A percentile compares a stretch with the other conserved stretches of the same genome.
These are phyloP conservation scores for Oncorhynchus masou DNA, from an alignment of 2,113 vertebrate species.

Conservation along the genomic window DNA sequence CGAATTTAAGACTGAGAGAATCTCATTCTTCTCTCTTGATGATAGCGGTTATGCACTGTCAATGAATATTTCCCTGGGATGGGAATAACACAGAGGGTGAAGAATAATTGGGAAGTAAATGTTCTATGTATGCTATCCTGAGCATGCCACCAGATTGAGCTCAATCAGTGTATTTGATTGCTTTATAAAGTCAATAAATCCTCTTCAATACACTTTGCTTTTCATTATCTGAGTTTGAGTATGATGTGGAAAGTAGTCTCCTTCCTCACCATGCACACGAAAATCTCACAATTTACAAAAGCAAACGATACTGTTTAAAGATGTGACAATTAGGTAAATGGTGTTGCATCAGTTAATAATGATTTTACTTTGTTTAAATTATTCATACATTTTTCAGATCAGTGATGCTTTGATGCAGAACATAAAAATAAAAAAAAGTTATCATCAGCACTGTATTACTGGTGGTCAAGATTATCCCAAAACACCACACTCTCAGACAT, in stretches of 20 bases:
- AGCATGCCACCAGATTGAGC: neutral
- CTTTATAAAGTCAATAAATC: neutral
- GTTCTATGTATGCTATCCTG: neutral
- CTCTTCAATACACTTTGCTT: neutral
- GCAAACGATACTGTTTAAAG: neutral
- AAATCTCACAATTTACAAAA: neutral
- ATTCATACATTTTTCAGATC: neutral
- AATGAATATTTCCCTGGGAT: slow-evolving; percentile 9
- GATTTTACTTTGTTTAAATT: neutral
- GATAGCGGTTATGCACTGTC: slow-evolving; percentile 11
- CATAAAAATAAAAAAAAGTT: too few relatives aligned
- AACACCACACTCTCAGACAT: neutral
- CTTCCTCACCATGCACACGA: neutral
- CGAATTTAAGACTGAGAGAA: neutral
- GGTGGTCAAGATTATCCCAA: too few relatives aligned
- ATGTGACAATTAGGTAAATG: neutral
- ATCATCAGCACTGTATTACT: too few relatives aligned
- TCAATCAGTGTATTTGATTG: neutral
- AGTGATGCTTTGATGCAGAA: too few relatives aligned
- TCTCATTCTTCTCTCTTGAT: slow-evolving; percentile 3
- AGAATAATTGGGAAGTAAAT: slow-evolving; percentile 18
- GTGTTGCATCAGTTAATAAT: neutral
- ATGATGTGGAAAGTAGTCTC: neutral
- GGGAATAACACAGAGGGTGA: slow-evolving; percentile 3
- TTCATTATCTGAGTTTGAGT: neutral